phyloP scores from a whole-genome alignment of 2,113 vertebrate genomes.

The Asarcornis scutulata region DNA sequence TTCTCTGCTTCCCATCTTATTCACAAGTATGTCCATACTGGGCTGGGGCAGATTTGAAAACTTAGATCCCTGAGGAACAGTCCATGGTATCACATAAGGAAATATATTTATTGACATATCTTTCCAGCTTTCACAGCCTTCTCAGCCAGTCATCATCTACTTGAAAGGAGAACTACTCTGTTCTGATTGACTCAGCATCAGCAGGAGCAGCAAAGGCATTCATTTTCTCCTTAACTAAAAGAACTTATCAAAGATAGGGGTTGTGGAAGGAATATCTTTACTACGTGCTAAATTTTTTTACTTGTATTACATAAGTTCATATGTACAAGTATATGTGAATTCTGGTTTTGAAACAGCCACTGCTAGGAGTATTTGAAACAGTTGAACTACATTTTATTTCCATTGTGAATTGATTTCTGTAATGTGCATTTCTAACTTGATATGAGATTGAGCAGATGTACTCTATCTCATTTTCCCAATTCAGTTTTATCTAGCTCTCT shows the following conservation, averaged over 20 bases:
- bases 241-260: not conserved
- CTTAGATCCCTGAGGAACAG: not conserved
- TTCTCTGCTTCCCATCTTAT: not conserved
- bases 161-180: not conserved
- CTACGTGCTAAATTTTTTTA: not conserved
- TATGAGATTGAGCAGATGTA: not conserved
- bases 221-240: not conserved
- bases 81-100: fast-evolving
- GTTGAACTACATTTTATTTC: not conserved
- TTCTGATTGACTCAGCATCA: not conserved
- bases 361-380: too few relatives aligned
- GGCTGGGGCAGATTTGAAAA: not conserved
- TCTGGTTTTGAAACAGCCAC: not conserved
- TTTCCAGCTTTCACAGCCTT: not conserved
- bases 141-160: not conserved
- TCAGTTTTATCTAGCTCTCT: not conserved
- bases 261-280: not conserved
- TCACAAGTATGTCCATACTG: not conserved
- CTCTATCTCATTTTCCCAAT: not conserved
- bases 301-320: not conserved
- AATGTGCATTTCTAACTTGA: not conserved
- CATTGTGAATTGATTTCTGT: not conserved
- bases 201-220: not conserved
- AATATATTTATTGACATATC: not conserved
- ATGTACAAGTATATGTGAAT: not conserved